A percentile compares a stretch with the other conserved stretches of the same genome.
These are phyloP conservation scores for Orussus abietinus DNA, from an alignment of 1,140 invertebrate genomes.

Conservation along the genomic window DNA sequence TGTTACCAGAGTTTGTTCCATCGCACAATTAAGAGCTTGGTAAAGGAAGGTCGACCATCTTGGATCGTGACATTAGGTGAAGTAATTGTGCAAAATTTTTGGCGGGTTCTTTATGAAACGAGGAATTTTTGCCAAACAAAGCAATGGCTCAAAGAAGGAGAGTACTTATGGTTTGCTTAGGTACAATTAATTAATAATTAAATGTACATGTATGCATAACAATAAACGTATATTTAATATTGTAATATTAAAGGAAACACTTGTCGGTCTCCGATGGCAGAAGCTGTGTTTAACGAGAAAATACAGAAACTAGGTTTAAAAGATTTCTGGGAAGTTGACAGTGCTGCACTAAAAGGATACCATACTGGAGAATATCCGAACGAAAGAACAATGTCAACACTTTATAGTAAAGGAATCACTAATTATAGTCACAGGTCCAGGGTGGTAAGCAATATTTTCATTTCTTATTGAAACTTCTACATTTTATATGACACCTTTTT, in stretches of 20 bases:
- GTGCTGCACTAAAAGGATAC: slow-evolving; percentile 80
- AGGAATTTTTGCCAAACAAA: too few species aligned
- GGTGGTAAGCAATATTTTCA: slow-evolving; percentile 56
- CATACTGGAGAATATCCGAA: slow-evolving; percentile 82
- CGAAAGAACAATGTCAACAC: slow-evolving; percentile 64
- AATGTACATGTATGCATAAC: background rate
- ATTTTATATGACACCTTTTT: slow-evolving; percentile 19
- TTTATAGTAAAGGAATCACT: slow-evolving; percentile 67
- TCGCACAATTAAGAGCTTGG: too few species aligned
- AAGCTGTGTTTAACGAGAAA: slow-evolving; percentile 78
- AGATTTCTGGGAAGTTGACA: slow-evolving; percentile 79
- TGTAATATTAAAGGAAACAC: slow-evolving; percentile 68
- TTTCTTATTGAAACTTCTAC: slow-evolving; percentile 3
- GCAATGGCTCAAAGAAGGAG: slow-evolving; percentile 37
- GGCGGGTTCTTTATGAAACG: too few species aligned
- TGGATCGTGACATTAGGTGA: too few species aligned
- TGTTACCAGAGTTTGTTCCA: too few species aligned
- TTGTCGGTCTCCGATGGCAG: slow-evolving; percentile 92
- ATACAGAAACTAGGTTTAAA: slow-evolving; percentile 60
- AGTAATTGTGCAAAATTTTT: too few species aligned
- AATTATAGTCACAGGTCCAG: slow-evolving; percentile 72
- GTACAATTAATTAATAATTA: slow-evolving; percentile 27
- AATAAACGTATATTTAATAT: slow-evolving; percentile 5
- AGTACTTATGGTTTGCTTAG: slow-evolving; percentile 57
- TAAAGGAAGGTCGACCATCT: too few species aligned